Evolutionary conservation across 2,113 vertebrate genomes (phyloP).

Genomic region (Uria aalge): DNA sequence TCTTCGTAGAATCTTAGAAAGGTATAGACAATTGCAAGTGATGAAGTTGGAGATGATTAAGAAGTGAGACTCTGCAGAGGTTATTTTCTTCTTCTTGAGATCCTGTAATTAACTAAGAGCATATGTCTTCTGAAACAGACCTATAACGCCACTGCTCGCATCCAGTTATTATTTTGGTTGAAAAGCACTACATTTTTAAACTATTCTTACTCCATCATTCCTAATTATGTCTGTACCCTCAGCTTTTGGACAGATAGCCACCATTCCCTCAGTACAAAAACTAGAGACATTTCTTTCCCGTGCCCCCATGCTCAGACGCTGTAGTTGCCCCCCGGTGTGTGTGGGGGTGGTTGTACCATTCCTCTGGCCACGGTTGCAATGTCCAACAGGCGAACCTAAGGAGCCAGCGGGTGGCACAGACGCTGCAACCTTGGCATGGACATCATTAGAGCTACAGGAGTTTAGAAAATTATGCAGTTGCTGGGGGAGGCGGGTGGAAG

Average conservation of each 20-base stretch:
- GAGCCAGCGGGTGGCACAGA: background rate
- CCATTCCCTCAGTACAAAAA: background rate
- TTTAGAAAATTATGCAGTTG: background rate
- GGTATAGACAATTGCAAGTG: background rate
- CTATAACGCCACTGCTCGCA: background rate
- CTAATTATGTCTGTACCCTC: background rate
- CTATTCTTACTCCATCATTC: background rate
- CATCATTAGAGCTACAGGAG: background rate
- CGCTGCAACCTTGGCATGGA: background rate
- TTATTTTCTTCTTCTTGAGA: background rate
- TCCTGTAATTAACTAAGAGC: background rate
- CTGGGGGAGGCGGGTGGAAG: background rate
- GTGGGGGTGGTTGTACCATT: background rate
- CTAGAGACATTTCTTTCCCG: background rate
- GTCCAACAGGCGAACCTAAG: background rate
- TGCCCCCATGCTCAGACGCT: background rate
- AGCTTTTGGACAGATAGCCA: background rate
- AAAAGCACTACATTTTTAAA: background rate
- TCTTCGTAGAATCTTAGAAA: background rate
- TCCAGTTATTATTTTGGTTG: background rate
- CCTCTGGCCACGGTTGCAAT: background rate
- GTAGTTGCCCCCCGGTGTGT: accelerated
- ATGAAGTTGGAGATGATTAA: background rate
- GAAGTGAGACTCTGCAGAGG: background rate
- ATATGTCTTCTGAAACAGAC: background rate